phyloP scores from a whole-genome alignment of 1,140 invertebrate species.

The Agrilus planipennis region DNA sequence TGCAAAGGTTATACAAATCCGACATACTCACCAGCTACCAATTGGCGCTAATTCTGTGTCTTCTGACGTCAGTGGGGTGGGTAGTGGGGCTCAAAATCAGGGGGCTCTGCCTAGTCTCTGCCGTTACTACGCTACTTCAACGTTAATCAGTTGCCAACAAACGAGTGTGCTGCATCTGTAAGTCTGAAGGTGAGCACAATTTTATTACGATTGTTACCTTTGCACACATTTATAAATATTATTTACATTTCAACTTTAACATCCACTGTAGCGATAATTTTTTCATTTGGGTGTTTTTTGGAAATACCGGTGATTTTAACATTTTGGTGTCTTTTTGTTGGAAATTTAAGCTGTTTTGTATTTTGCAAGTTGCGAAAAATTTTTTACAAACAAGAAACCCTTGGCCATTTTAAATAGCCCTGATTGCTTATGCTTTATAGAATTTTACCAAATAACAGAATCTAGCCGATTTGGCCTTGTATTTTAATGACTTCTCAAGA shows the following conservation, averaged over 20 bases:
- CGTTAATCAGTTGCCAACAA: constrained; percentile 21
- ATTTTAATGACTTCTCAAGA: too few species aligned
- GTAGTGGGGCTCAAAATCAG: constrained; percentile 14
- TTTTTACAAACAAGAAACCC: too few species aligned
- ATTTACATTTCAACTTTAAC: not conserved
- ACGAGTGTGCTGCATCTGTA: constrained; percentile 19
- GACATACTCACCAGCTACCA: constrained; percentile 16
- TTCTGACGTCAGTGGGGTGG: constrained; percentile 24
- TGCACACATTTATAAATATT: not conserved
- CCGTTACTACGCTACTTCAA: constrained; percentile 11
- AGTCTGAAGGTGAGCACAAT: constrained; percentile 1
- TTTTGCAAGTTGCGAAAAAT: too few species aligned
- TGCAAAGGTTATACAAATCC: constrained; percentile 10
- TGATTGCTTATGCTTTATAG: too few species aligned
- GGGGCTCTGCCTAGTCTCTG: not conserved
- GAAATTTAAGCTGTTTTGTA: too few species aligned
- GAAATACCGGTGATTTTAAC: too few species aligned
- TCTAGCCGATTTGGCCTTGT: too few species aligned
- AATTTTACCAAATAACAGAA: too few species aligned
- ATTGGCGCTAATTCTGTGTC: constrained; percentile 21
- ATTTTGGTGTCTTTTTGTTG: too few species aligned
- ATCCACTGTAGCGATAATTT: not conserved
- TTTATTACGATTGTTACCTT: not conserved
- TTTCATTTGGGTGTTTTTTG: too few species aligned
- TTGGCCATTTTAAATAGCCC: too few species aligned